Evolutionary conservation across 2,888 invertebrate species (phyloP), one percentile per base, ranked within the genome.

Genomic region (Sympetrum striolatum): DNA sequence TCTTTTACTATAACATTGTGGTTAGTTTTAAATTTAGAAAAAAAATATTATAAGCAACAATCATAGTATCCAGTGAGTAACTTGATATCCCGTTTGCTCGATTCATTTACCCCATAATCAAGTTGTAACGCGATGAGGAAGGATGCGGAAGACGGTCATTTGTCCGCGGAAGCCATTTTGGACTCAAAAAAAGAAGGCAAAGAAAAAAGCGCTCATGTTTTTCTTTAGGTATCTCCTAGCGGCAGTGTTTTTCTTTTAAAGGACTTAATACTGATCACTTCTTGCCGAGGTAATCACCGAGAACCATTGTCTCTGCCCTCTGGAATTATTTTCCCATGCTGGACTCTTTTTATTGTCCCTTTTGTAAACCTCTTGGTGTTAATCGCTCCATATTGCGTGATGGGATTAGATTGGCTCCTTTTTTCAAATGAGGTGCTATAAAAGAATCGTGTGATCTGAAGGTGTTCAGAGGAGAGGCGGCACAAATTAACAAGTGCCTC

Each of bases 311-410:
- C 53, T 60, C 53, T 48, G 80, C 58, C 60, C 37, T 15, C 53
- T n/a, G 81, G 35, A 81, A 81, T 60, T 81, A 53, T 90, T 80
- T 90, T 73, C 39, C 81, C n/a, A 81, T 60, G 2, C 37, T 31
- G 1, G 37, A 60, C 58, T 31, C n/a, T n/a, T 90, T 18, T 90
- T 64, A 39, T 31, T 5, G 14, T 5, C 8, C 10, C 18, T 31
- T 73, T 73, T 73, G 25, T n/a, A 6, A 14, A n/a, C 0, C 10
- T 73, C 31, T 73, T 10, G 31, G 73, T 31, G 73, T 73, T 73
- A 73, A 73, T 73, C 73, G 73, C 31, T 73, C 31, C 31, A 73
- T 14, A 31, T 31, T 31, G 31, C 31, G 25, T 12, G 25, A n/a
- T 31, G 3, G 25, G 31, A 31, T 73, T 73, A n/a, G 53, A 53